Conservation (phyloP, 1,140 invertebrate species). For the Sinella curviseta region DNA sequence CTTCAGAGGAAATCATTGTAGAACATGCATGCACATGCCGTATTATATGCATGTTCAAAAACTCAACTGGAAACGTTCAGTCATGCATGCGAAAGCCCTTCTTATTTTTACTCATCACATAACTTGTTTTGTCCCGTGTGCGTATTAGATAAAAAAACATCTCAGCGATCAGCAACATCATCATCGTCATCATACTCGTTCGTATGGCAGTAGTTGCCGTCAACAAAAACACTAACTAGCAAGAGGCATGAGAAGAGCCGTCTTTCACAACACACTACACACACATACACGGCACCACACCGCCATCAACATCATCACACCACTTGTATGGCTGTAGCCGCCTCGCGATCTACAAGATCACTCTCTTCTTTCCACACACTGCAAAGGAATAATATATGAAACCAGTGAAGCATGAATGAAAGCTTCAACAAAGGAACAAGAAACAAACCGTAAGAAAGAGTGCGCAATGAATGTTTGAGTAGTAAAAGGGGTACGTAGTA, state of each 20-base stretch:
- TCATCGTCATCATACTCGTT: neutral
- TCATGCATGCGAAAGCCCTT: too few species aligned
- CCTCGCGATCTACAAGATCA: neutral
- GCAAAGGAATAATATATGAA: slow-evolving; percentile 25
- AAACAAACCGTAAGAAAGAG: neutral
- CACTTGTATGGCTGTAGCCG: neutral
- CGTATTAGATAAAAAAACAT: too few species aligned
- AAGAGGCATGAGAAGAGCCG: neutral
- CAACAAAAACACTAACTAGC: too few species aligned
- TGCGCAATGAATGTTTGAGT: neutral
- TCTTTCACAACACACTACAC: neutral
- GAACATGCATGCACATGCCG: neutral
- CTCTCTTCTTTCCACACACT: slow-evolving; percentile 5
- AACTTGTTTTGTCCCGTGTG: too few species aligned
- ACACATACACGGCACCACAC: too few species aligned
- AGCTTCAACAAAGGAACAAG: slow-evolving; percentile 10
- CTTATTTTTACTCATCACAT: too few species aligned
- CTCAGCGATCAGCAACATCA: neutral
- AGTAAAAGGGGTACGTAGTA: neutral
- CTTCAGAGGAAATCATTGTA: too few species aligned
- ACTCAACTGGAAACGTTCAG: too few species aligned
- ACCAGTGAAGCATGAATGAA: slow-evolving; percentile 17
- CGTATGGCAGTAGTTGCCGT: neutral
- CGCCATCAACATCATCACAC: neutral
- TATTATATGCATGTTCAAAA: neutral